A percentile compares a stretch with the other conserved stretches of the same genome.
Evolutionary conservation across 2,113 vertebrate species (phyloP).

Genomic region (Ahaetulla prasina): DNA sequence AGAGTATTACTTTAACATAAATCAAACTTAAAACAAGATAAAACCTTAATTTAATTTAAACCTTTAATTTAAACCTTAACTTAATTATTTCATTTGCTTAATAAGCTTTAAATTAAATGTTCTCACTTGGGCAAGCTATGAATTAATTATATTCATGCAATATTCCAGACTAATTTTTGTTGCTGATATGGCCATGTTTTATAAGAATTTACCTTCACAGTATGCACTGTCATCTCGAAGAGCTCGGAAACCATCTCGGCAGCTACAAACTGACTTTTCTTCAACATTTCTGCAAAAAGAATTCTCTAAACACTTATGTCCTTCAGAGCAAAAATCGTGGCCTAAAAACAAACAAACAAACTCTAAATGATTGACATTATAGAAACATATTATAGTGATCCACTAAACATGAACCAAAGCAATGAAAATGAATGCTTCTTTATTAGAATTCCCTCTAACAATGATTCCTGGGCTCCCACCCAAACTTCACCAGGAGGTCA

Average conservation of each 20-base stretch:
- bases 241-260: slow-evolving; percentile 88
- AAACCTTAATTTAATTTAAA: slow-evolving; percentile 52
- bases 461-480: neutral
- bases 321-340: slow-evolving; percentile 92
- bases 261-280: slow-evolving; percentile 86
- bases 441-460: neutral
- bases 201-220: slow-evolving; percentile 84
- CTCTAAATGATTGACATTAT: neutral
- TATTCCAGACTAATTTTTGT: slow-evolving; percentile 41
- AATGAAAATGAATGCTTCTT: neutral
- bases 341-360: slow-evolving; percentile 68
- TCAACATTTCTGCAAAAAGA: slow-evolving; percentile 91
- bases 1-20: slow-evolving; percentile 25
- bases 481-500: neutral
- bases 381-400: neutral
- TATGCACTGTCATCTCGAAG: slow-evolving; percentile 93
- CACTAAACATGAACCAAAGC: neutral
- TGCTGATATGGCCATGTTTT: slow-evolving; percentile 5
- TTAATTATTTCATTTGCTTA: slow-evolving; percentile 60
- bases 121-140: slow-evolving; percentile 46
- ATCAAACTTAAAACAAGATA: slow-evolving; percentile 32
- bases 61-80: no score
- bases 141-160: slow-evolving; percentile 43
- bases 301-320: slow-evolving; percentile 86
- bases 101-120: slow-evolving; percentile 55